phyloP scores from a whole-genome alignment of 2,797 vertebrate genomes.

The Lindbergichthys nudifrons region DNA sequence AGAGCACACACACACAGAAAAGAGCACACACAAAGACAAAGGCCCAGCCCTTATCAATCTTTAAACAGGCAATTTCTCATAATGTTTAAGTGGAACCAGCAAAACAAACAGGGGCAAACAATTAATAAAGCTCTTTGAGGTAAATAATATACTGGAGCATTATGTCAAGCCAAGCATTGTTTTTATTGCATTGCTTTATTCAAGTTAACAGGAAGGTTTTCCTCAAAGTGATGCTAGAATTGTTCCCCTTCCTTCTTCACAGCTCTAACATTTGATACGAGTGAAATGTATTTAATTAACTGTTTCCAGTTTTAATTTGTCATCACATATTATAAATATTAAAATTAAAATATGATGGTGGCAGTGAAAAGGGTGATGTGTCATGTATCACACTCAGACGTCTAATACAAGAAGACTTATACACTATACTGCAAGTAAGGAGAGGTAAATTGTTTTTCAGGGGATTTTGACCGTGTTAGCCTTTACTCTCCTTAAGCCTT shows the following conservation, averaged over 20 bases:
- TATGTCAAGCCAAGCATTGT: slow-evolving; percentile 54
- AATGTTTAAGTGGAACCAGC: slow-evolving; percentile 48
- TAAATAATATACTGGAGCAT: slow-evolving; percentile 71
- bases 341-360: slow-evolving; percentile 10
- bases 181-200: slow-evolving; percentile 52
- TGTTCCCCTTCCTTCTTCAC: slow-evolving; percentile 34
- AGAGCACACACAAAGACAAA: slow-evolving; percentile 27
- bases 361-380: slow-evolving; percentile 3
- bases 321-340: slow-evolving; percentile 55
- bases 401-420: background rate
- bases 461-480: slow-evolving; percentile 3
- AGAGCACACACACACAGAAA: slow-evolving; percentile 26
- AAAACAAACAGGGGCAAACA: slow-evolving; percentile 63
- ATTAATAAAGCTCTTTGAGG: slow-evolving; percentile 61
- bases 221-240: slow-evolving; percentile 53
- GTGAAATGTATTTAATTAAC: slow-evolving; percentile 49
- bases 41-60: slow-evolving; percentile 72
- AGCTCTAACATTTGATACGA: slow-evolving; percentile 61
- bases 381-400: background rate
- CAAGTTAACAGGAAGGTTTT: slow-evolving; percentile 52
- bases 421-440: background rate
- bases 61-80: slow-evolving; percentile 76
- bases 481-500: background rate
- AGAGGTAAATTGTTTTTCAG: background rate
- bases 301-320: slow-evolving; percentile 47